Percentiles rank a stretch among this genome's conserved stretches.
Conservation (phyloP, 2,888 invertebrate species). For the Meghimatium bilineatum region DNA sequence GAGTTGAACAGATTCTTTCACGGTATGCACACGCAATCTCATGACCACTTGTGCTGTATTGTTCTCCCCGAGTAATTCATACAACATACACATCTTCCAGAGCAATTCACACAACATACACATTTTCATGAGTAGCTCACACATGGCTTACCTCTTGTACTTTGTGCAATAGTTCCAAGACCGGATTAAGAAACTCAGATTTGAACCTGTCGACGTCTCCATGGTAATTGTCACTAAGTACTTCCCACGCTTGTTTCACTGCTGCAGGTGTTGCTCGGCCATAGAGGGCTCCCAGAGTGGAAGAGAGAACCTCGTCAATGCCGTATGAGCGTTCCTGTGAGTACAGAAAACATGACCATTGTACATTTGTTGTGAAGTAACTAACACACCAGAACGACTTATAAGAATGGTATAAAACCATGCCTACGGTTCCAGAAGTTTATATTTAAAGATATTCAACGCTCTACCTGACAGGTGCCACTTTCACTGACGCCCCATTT, state of each 20-base stretch:
- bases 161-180: constrained; percentile 54
- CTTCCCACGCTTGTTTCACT: constrained; percentile 54
- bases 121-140: no score
- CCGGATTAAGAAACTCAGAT: constrained; percentile 57
- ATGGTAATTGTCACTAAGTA: constrained; percentile 53
- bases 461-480: no score
- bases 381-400: no score
- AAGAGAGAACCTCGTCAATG: constrained; percentile 50
- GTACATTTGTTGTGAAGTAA: no score
- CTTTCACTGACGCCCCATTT: no score
- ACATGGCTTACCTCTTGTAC: constrained; percentile 51
- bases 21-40: not conserved
- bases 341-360: not conserved
- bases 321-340: constrained; percentile 24
- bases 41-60: no score
- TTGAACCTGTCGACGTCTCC: constrained; percentile 56
- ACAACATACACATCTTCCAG: no score
- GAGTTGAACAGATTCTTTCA: not conserved
- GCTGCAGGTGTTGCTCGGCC: constrained; percentile 54
- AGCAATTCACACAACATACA: no score
- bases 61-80: no score
- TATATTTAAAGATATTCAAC: no score
- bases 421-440: no score
- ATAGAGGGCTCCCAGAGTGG: constrained; percentile 54
- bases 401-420: no score